Conservation (phyloP, 2,797 vertebrate genomes). For the Danio aesculapii region DNA sequence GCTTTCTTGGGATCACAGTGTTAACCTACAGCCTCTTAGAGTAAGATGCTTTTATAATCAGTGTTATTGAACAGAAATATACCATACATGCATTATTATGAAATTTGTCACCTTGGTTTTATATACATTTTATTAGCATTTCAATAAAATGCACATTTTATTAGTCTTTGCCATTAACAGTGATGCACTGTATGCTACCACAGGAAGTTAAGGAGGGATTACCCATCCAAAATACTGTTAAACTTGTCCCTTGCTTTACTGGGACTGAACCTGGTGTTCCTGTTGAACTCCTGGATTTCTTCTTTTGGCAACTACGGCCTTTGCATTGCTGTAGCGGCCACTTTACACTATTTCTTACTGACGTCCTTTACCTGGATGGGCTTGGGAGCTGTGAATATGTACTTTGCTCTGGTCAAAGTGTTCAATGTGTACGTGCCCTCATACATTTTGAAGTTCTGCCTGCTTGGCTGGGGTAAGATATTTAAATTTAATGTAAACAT, state of each 20-base stretch:
- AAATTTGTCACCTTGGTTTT: neutral
- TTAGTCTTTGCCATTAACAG: neutral
- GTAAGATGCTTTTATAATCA: conserved; percentile 74
- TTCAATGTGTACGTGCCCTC: conserved; percentile 89
- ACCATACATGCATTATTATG: neutral
- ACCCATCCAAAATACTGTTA: conserved; percentile 91
- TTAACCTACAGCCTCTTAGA: conserved; percentile 85
- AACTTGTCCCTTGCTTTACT: conserved; percentile 86
- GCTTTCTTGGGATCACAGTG: conserved; percentile 87
- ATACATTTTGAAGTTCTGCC: conserved; percentile 89
- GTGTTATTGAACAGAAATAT: neutral
- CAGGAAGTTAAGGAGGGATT: conserved; percentile 86
- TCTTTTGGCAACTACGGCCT: conserved; percentile 77
- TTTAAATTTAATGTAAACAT: neutral
- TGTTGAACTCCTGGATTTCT: conserved; percentile 87
- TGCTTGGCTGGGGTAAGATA: conserved; percentile 88
- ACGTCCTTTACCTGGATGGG: conserved; percentile 92
- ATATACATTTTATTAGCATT: neutral
- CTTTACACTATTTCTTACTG: conserved; percentile 90
- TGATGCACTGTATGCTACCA: conserved; percentile 3
- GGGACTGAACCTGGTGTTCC: conserved; percentile 86
- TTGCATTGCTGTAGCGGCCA: conserved; percentile 77
- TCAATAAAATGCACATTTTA: neutral
- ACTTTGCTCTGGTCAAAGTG: conserved; percentile 90
- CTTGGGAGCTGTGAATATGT: conserved; percentile 90